Base-by-base conservation (phyloP, 2,113 vertebrate species). In the Dromaius novaehollandiae region DNA sequence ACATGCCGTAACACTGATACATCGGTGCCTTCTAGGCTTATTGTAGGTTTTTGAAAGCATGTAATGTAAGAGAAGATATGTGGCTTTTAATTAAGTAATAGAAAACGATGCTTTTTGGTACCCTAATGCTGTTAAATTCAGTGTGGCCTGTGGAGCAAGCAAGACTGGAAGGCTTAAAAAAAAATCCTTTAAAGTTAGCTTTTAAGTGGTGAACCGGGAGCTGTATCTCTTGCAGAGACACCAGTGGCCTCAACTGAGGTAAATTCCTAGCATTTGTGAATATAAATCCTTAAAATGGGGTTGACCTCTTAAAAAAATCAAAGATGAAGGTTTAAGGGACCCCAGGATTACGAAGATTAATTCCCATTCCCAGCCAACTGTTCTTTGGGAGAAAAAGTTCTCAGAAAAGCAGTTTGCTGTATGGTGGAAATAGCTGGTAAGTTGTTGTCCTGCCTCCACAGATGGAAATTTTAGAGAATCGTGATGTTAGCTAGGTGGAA, bases 331-430 rank as follows among this genome's bases (percentile, higher is more conserved):
- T 90, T 97, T 96, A 97, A 93, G 85, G 93, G 82, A 93, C 51
- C 95, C 79, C 69, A 30, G 91, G 96, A 97, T 98, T 98, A 97
- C 82, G 81, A 89, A 97, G 95, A 96, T 97, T 97, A 97, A 86
- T 90, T 96, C 89, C 89, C 87, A 79, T 97, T 97, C 95, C 93
- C 88, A 90, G 68, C 87, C 81, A 96, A 24, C 58, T 73, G 80
- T 81, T 97, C 71, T 48, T 75, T 58, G 50, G 76, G 84, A 58
- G 44, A 38, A 90, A 86, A 90, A 84, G 34, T 91, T 91, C 89
- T 88, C 90, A 90, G 94, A 68, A 88, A 92, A 90, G 30, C 12
- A 56, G 32, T 96, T 95, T 88, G 65, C 77, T 94, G 66, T 92
- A 44, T 78, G 21, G 82, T 89, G 78, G 80, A 96, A 96, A 81